Percentiles rank a stretch among this genome's conserved stretches.
These are phyloP conservation scores for Acanthurus leucopareius DNA, from an alignment of 2,797 vertebrate species.

Conservation along the genomic window DNA sequence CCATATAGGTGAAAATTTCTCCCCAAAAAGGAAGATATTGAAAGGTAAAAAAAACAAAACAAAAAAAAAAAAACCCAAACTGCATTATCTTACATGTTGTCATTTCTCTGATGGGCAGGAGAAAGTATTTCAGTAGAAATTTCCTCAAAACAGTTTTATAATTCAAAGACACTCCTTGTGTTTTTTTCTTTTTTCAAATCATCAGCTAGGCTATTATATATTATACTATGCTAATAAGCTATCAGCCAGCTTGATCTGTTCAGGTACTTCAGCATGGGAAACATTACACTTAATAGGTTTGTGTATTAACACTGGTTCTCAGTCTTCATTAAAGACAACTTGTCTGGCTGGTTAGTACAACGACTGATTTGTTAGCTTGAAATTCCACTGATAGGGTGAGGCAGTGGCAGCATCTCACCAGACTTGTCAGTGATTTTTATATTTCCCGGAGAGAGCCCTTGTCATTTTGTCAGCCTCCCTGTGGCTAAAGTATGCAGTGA, in stretches of 20 bases:
- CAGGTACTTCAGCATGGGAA: not conserved
- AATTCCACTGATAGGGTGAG: constrained; percentile 38
- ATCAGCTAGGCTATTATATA: not conserved
- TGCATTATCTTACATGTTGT: not conserved
- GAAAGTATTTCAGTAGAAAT: not conserved
- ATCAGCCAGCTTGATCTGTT: not conserved
- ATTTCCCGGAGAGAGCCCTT: constrained; percentile 62
- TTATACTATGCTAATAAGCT: not conserved
- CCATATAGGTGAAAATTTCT: too few relatives aligned
- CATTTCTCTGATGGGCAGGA: not conserved
- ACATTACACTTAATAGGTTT: not conserved
- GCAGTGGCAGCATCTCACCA: constrained; percentile 50
- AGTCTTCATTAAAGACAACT: constrained; percentile 34
- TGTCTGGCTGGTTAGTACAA: constrained; percentile 22
- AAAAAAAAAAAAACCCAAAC: too few relatives aligned
- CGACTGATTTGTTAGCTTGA: constrained; percentile 46
- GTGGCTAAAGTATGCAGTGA: constrained; percentile 70
- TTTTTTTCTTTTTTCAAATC: too few relatives aligned
- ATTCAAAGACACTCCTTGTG: not conserved
- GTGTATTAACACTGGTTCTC: constrained; percentile 3
- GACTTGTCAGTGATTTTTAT: constrained; percentile 67
- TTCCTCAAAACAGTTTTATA: not conserved
- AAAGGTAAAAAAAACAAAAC: not conserved
- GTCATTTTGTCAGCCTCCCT: constrained; percentile 78
- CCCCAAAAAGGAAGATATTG: not conserved